Evolutionary conservation across 2,888 invertebrate species (phyloP).

Genomic region (Tuberolachnus salignus): DNA sequence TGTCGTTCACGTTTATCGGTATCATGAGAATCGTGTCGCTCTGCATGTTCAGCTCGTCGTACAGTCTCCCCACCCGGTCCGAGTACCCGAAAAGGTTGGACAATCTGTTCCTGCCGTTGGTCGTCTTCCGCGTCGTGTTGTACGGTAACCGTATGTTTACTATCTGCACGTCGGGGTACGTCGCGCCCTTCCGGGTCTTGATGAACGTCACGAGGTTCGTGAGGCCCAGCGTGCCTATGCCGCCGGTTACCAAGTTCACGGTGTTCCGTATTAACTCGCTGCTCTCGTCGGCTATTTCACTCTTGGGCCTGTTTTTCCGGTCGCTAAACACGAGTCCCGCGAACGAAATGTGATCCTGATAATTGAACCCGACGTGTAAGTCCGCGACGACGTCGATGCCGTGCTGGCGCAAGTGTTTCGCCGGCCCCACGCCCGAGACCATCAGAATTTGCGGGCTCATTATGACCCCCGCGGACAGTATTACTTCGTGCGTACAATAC

Average conservation of each 20-base stretch:
- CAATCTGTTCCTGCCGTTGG: slow-evolving; percentile 46
- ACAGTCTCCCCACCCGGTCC: slow-evolving; percentile 54
- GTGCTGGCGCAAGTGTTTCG: slow-evolving; percentile 64
- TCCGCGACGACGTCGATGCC: slow-evolving; percentile 64
- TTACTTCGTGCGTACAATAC: slow-evolving; percentile 66
- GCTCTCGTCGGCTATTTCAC: neutral
- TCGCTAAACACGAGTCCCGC: slow-evolving; percentile 61
- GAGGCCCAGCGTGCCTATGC: slow-evolving; percentile 18
- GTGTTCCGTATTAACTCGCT: neutral
- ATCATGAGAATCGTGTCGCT: slow-evolving; percentile 60
- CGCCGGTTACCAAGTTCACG: neutral
- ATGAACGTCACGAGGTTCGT: slow-evolving; percentile 14
- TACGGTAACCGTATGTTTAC: slow-evolving; percentile 65
- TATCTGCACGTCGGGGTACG: slow-evolving; percentile 69
- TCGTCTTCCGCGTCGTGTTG: slow-evolving; percentile 58
- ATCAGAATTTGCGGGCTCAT: slow-evolving; percentile 71
- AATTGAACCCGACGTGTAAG: slow-evolving; percentile 66
- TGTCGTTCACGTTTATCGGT: slow-evolving; percentile 64
- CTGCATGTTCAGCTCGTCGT: slow-evolving; percentile 31
- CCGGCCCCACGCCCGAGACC: slow-evolving; percentile 72
- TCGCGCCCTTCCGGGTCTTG: slow-evolving; percentile 5
- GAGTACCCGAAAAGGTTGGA: slow-evolving; percentile 30
- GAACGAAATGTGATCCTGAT: slow-evolving; percentile 66
- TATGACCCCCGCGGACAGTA: slow-evolving; percentile 71
- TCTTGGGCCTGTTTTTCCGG: slow-evolving; percentile 52